Conservation (phyloP, 2,113 vertebrate genomes). For the Paramisgurnus dabryanus region DNA sequence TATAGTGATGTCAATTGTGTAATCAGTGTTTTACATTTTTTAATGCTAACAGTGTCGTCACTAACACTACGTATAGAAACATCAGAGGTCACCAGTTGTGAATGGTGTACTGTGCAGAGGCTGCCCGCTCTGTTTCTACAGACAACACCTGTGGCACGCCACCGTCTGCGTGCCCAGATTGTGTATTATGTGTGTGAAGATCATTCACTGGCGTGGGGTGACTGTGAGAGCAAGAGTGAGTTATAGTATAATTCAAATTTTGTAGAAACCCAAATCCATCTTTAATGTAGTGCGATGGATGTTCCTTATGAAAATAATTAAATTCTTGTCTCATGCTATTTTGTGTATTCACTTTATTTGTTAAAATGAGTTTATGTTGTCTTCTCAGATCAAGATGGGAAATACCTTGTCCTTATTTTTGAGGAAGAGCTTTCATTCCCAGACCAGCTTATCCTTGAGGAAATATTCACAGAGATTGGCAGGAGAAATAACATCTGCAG, state of each 20-base stretch:
- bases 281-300: neutral
- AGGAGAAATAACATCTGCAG: constrained; percentile 75
- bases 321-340: no score
- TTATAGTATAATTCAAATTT: constrained; percentile 17
- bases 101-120: constrained; percentile 80
- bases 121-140: constrained; percentile 82
- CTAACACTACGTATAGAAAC: constrained; percentile 75
- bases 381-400: constrained; percentile 76
- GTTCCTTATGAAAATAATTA: no score
- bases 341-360: neutral
- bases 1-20: constrained; percentile 25
- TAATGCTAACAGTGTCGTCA: constrained; percentile 6
- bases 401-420: constrained; percentile 84
- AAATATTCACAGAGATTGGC: constrained; percentile 80
- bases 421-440: constrained; percentile 75
- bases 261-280: neutral
- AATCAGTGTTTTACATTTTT: neutral
- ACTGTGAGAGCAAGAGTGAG: constrained; percentile 78
- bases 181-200: constrained; percentile 68
- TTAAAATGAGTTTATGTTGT: constrained; percentile 3
- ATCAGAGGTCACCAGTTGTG: constrained; percentile 81
- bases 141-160: constrained; percentile 71
- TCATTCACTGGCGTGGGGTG: constrained; percentile 71
- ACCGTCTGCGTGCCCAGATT: constrained; percentile 73
- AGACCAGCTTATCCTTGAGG: constrained; percentile 77